Conservation (phyloP, 2,888 invertebrate genomes). For the Caenorhabditis sulstoni region DNA sequence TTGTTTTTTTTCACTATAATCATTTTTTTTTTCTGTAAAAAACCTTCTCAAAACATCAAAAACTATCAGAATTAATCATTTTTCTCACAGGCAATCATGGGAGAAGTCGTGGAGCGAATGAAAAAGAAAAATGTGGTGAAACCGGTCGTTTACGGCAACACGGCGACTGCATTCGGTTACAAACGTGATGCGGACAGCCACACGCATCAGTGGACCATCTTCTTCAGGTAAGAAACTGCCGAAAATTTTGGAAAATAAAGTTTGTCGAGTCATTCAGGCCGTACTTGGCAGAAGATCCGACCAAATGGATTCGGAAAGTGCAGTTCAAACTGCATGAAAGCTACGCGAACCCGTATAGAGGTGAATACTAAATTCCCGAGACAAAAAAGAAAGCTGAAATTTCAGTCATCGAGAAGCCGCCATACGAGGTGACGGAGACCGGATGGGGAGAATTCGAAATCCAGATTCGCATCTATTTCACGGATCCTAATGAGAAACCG, state of each 20-base stretch:
- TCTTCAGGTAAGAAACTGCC: conserved; percentile 52
- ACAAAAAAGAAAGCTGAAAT: conserved; percentile 19
- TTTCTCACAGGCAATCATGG: conserved; percentile 38
- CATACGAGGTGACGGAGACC: conserved; percentile 96
- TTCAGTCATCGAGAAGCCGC: conserved; percentile 91
- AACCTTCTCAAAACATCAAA: neutral
- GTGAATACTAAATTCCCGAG: no score
- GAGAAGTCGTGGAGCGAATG: conserved; percentile 68
- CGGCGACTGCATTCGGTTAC: conserved; percentile 84
- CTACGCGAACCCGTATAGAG: conserved; percentile 92
- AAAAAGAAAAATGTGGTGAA: conserved; percentile 86
- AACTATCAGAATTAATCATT: no score
- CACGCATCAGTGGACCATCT: conserved; percentile 93
- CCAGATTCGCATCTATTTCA: conserved; percentile 96
- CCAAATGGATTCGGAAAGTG: conserved; percentile 75
- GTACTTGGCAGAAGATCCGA: conserved; percentile 63
- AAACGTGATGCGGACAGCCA: conserved; percentile 85
- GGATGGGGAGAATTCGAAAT: conserved; percentile 99
- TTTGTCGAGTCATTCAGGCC: conserved; percentile 40
- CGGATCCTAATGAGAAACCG: conserved; percentile 94
- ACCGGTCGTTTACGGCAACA: conserved; percentile 95
- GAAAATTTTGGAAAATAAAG: neutral
- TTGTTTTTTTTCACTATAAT: conserved; percentile 1
- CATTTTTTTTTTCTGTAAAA: conserved; percentile 1
- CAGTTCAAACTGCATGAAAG: conserved; percentile 94